Base-by-base conservation (phyloP, 1,140 invertebrate genomes). In the Micrasema longulum region DNA sequence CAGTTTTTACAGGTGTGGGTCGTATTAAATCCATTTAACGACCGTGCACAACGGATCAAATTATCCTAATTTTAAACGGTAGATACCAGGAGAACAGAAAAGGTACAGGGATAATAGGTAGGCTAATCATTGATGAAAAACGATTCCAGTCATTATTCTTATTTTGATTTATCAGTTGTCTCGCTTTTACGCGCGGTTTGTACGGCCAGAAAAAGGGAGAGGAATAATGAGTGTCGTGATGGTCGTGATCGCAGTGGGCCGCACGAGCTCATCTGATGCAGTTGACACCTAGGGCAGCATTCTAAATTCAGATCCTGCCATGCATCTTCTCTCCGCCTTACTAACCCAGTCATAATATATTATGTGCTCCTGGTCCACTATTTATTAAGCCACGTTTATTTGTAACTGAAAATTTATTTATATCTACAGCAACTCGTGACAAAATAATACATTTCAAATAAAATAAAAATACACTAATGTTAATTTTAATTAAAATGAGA, bases 51-150 rank as follows among this genome's bases (percentile, higher is more conserved):
- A 41, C 23, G 50, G 23, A 68, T 55, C 50, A 68, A 68, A 68
- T 68, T 68, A 68, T 55, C 38, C 38, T 55, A 52, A 48, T 38
- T 53, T 47, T 48, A 48, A 65, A 65, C 62, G 62, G 48, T 41
- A 55, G 38, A 20, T 55, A 68, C 36, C 65, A 47, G 67, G 53
- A 69, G 67, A 69, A 60, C 60, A 69, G 67, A 69, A 50, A n/a
- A n/a, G n/a, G n/a, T n/a, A n/a, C n/a, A n/a, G 31, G 60, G 60
- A 71, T 71, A 71, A 71, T 71, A 48, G 69, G 60, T 64, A 57
- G 69, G 50, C 47, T 35, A 48, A 55, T 71, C 69, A 47, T 53
- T 67, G 62, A 66, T 67, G 70, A 66, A 60, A 72, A 72, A 66
- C 50, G 48, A 20, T 48, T 48, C 41, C 38, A 71, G 69, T 71